A percentile compares a stretch with the other conserved stretches of the same genome.
Evolutionary conservation across 2,797 vertebrate genomes (phyloP).

Genomic region (Setipinna tenuifilis): DNA sequence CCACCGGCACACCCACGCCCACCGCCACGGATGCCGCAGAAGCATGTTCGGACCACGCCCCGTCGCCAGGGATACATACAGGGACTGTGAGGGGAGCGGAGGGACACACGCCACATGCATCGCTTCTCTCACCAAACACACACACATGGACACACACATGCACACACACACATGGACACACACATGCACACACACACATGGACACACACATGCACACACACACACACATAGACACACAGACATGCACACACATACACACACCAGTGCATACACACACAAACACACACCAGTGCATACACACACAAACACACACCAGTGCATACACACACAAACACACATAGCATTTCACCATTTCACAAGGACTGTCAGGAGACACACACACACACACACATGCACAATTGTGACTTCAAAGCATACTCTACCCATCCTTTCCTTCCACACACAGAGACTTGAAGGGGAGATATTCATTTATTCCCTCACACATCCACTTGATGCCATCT

Average conservation of each 20-base stretch:
- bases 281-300: too few species aligned
- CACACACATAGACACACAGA: conserved; percentile 27
- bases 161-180: too few species aligned
- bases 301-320: neutral
- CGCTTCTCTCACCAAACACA: too few species aligned
- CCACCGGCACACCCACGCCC: conserved; percentile 54
- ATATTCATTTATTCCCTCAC: neutral
- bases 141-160: too few species aligned
- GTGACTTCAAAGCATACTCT: too few species aligned
- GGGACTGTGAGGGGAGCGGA: too few species aligned
- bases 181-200: too few species aligned
- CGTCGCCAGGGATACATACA: conserved; percentile 35
- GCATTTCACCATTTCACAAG: neutral
- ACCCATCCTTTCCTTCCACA: neutral
- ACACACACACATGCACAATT: too few species aligned
- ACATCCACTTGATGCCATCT: neutral
- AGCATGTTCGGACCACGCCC: conserved; percentile 40
- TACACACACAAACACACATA: neutral
- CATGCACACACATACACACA: neutral
- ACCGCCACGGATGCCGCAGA: conserved; percentile 60
- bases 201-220: too few species aligned
- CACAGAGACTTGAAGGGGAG: neutral
- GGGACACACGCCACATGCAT: too few species aligned
- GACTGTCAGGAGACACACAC: neutral
- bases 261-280: too few species aligned